Evolutionary conservation across 2,888 invertebrate genomes (phyloP), one percentile per base, ranked within the genome.

Genomic region (Metalampra italica): DNA sequence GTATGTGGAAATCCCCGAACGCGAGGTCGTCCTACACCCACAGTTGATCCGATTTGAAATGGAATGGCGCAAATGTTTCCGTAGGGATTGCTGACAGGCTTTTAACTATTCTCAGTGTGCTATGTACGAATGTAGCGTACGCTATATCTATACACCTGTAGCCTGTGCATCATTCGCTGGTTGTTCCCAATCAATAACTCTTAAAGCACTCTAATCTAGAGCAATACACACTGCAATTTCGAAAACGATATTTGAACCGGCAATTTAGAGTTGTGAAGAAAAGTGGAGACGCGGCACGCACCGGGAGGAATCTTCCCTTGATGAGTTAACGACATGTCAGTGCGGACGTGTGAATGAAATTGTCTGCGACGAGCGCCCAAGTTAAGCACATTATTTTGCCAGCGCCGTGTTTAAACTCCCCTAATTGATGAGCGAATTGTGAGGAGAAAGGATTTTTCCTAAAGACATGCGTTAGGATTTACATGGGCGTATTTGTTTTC

Each of bases 301-400:
- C 7, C 36, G n/a, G n/a, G n/a, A n/a, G 48, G 29, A 54, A 54
- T 54, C 50, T 52, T 54, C 52, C 42, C 48, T 13, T 48, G 22
- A 54, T 62, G 59, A 69, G 72, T 72, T 72, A 67, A 69, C 72
- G 59, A 63, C 56, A 53, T 51, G 60, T 59, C 63, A 62, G 57
- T 49, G 51, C 29, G 57, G 51, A 58, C 47, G 60, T 59, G 57
- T 57, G 60, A 61, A 67, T 60, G 68, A 61, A 65, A 72, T 60
- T 64, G 67, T 71, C 64, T 62, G 62, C 59, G 59, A 57, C 57
- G 60, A 55, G 50, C 46, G 46, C 52, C 52, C 46, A 52, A 59
- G 57, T 64, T 59, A 54, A 58, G 59, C 54, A 59, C 61, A 59
- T 68, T 68, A 71, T 62, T 63, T 63, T 60, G 61, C 62, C 58